Evolutionary conservation across 1,140 invertebrate genomes (phyloP).

Genomic region (Bombus pyrosoma): DNA sequence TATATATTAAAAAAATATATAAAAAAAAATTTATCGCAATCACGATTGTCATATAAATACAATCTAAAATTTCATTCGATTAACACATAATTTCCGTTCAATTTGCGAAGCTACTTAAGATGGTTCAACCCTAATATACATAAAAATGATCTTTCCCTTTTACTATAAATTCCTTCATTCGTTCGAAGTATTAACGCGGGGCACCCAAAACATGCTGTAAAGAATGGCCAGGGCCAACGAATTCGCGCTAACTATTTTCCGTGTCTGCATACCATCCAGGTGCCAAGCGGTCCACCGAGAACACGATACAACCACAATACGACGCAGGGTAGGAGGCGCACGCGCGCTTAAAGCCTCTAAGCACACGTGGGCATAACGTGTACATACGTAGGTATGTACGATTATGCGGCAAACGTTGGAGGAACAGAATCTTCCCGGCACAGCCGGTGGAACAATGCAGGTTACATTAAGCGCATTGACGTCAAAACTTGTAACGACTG

Average conservation of each 20-base stretch:
- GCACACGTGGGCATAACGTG: background rate
- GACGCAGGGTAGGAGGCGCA: background rate
- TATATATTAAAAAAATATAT: too few relatives aligned
- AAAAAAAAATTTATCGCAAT: too few relatives aligned
- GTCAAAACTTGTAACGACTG: slow-evolving; percentile 33
- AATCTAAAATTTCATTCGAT: too few relatives aligned
- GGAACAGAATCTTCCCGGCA: background rate
- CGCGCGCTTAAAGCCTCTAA: background rate
- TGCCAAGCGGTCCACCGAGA: slow-evolving; percentile 40
- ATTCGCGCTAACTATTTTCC: slow-evolving; percentile 49
- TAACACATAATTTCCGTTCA: too few relatives aligned
- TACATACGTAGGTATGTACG: background rate
- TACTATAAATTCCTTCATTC: background rate
- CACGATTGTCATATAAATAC: too few relatives aligned
- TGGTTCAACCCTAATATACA: too few relatives aligned
- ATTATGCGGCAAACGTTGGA: slow-evolving; percentile 26
- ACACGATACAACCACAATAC: slow-evolving; percentile 32
- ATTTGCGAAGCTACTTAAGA: too few relatives aligned
- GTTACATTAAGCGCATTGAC: slow-evolving; percentile 29
- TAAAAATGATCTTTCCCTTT: too few relatives aligned
- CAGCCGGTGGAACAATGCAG: slow-evolving; percentile 16
- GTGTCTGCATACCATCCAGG: slow-evolving; percentile 23
- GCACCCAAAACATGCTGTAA: background rate
- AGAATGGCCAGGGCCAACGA: slow-evolving; percentile 12
- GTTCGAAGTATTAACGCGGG: background rate